Base-by-base conservation (phyloP, 2,888 invertebrate genomes). In the Dimorphilus gyrociliatus region DNA sequence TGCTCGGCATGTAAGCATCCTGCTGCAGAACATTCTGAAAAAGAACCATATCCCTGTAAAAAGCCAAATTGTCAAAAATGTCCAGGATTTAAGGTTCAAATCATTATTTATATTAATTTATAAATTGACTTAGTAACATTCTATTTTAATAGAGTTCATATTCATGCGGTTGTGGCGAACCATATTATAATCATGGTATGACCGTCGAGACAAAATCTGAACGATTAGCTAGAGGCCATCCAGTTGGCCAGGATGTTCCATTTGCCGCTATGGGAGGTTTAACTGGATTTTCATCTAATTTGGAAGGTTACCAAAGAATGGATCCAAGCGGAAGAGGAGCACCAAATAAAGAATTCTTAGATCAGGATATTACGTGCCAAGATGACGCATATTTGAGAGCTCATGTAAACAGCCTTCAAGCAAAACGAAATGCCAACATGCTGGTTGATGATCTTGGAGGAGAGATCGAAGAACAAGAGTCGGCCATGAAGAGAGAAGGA, bases 211-310 rank as follows among this genome's bases (percentile, higher is more conserved):
- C 56, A 4, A 49, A 40, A 8, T 53, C 38, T 6, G 61, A 63
- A 36, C 34, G 63, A 23, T 48, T 51, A 34, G 52, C 51, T 1
- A 34, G 60, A 4, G 61, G 61, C 3, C 60, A 60, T 37, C 61
- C 63, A 1, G 41, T 57, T 3, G 60, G 60, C 2, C 47, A 54
- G 33, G 51, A 51, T 19, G 32, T 48, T 3, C 56, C 54, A 1
- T 63, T 60, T 39, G 47, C 53, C 25, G 63, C 60, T 19, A 63
- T 63, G 63, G 63, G 63, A 6, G 63, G 63, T 3, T 34, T 63
- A 14, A 63, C 63, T 2, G 63, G 63, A 2, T 63, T 60, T 45
- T 55, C 55, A 3, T 62, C 62, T 3, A 34, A 62, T 29, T 55
- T 56, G 14, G 60, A 61, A 27, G 63, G 63, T 4, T 60, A 61